Evolutionary conservation across 1,140 invertebrate genomes (phyloP).

Genomic region (Drosophila azteca): DNA sequence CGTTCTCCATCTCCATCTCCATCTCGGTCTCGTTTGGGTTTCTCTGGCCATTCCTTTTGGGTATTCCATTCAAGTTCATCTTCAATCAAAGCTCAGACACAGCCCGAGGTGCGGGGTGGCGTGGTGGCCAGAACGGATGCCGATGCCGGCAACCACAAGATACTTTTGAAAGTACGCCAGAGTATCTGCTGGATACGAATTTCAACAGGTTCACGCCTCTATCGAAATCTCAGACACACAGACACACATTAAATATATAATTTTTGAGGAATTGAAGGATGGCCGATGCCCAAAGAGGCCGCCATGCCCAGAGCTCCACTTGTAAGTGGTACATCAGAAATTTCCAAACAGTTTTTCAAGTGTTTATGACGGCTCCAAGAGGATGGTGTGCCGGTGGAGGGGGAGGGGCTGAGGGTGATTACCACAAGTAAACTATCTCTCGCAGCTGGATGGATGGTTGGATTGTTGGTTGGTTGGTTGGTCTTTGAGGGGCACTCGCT

Average conservation of each 20-base stretch:
- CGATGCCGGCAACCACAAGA: constrained; percentile 11
- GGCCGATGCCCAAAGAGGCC: constrained; percentile 12
- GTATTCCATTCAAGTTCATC: constrained; percentile 11
- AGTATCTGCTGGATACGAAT: constrained; percentile 34
- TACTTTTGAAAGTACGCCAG: constrained; percentile 35
- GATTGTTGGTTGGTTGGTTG: constrained; percentile 6
- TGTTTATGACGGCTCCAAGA: constrained; percentile 49
- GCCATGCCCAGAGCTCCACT: constrained; percentile 22
- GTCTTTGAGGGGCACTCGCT: constrained; percentile 33
- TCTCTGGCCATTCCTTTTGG: background rate
- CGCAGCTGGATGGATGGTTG: constrained; percentile 42
- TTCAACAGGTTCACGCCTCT: constrained; percentile 79
- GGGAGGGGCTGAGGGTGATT: constrained; percentile 44
- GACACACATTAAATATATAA: constrained; percentile 70
- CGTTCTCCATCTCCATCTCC: no score
- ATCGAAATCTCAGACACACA: constrained; percentile 45
- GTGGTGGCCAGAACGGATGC: constrained; percentile 36
- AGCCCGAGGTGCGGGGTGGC: constrained; percentile 2
- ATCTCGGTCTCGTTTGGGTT: constrained; percentile 3
- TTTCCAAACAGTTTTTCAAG: constrained; percentile 75
- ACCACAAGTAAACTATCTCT: constrained; percentile 77
- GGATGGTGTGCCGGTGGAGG: background rate
- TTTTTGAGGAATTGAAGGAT: constrained; percentile 42
- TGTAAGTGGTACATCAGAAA: constrained; percentile 73
- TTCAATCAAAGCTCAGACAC: constrained; percentile 35